Conservation (phyloP, 2,113 vertebrate species). For the Spilogale gracilis region DNA sequence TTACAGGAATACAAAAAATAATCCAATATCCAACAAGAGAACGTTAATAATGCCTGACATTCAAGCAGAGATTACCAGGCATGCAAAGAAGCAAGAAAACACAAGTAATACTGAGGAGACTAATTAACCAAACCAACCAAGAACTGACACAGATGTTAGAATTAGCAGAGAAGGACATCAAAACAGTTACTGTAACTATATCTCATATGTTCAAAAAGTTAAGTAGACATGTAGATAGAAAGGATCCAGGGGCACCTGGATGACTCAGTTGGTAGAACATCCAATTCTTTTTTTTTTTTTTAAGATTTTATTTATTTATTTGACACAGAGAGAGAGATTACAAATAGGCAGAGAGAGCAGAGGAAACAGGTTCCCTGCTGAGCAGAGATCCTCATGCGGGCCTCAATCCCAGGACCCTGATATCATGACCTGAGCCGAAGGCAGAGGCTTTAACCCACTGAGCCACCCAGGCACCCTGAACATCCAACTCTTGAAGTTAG, state of each 20-base stretch:
- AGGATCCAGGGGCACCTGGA: background rate
- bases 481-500: background rate
- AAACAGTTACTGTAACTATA: background rate
- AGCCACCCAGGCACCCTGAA: too few species aligned
- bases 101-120: background rate
- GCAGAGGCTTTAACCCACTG: too few species aligned
- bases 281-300: too few species aligned
- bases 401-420: too few species aligned
- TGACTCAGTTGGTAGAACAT: background rate
- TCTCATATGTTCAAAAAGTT: background rate
- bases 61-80: background rate
- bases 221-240: background rate
- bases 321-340: too few species aligned
- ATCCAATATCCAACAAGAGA: background rate
- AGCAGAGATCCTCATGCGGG: too few species aligned
- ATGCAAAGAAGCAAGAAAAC: background rate
- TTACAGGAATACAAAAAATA: background rate
- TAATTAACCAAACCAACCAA: background rate
- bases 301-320: too few species aligned
- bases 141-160: background rate
- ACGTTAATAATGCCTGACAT: background rate
- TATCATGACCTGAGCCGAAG: too few species aligned
- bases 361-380: too few species aligned
- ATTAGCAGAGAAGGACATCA: background rate
- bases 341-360: too few species aligned